Conservation (phyloP, 2,113 vertebrate species). For the Campylomormyrus tamandua region DNA sequence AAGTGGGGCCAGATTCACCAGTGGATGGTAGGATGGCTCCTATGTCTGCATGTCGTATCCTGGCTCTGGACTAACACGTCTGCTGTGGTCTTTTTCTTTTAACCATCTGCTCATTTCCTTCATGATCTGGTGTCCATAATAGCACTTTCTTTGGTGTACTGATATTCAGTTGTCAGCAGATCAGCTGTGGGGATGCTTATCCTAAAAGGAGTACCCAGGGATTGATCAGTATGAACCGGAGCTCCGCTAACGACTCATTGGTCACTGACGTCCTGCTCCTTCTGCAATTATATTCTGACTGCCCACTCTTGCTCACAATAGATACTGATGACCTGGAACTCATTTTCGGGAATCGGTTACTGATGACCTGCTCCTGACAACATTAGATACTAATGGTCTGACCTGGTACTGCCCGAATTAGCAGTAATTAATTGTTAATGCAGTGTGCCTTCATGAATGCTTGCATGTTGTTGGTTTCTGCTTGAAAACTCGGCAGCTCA, state of each 20-base stretch:
- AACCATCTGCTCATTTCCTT: background rate
- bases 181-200: background rate
- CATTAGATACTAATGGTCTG: background rate
- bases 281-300: background rate
- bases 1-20: slow-evolving; percentile 97
- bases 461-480: slow-evolving; percentile 14
- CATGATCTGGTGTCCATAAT: background rate
- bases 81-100: background rate
- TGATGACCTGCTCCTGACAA: background rate
- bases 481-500: background rate
- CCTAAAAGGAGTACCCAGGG: background rate
- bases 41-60: background rate
- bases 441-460: background rate
- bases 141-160: background rate
- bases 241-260: background rate
- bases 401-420: background rate
- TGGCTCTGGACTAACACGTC: background rate
- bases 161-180: background rate
- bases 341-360: background rate
- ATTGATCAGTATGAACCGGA: background rate
- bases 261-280: background rate
- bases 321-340: background rate
- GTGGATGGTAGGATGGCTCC: slow-evolving; percentile 84
- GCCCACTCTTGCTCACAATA: background rate
- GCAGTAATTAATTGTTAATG: background rate